Conservation (phyloP, 1,140 invertebrate species). For the Cydia splendana region DNA sequence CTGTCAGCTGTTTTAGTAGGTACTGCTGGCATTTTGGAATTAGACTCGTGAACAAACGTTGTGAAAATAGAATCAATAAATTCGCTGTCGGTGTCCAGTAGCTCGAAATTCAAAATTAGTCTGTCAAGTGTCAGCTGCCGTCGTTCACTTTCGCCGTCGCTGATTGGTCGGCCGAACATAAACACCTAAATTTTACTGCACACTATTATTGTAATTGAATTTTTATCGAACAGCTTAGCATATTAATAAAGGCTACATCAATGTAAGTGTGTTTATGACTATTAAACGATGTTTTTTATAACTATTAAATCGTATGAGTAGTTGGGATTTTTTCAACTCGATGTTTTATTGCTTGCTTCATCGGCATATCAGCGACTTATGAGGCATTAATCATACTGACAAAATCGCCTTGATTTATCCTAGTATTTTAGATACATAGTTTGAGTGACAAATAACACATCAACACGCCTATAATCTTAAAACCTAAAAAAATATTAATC, state of each 20-base stretch:
- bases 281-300: conserved; percentile 36
- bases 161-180: conserved; percentile 46
- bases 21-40: neutral
- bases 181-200: conserved; percentile 48
- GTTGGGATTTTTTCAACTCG: neutral
- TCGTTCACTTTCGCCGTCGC: conserved; percentile 12
- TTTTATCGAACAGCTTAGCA: conserved; percentile 38
- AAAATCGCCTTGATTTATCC: neutral
- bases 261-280: conserved; percentile 30
- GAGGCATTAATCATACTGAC: neutral
- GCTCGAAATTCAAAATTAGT: neutral
- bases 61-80: conserved; percentile 4
- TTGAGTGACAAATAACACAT: neutral
- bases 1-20: neutral
- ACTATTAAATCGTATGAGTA: neutral
- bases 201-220: conserved; percentile 36
- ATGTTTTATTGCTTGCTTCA: neutral
- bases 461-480: too few relatives aligned
- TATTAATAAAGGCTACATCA: conserved; percentile 35
- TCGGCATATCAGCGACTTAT: too few relatives aligned
- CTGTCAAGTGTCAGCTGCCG: neutral
- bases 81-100: conserved; percentile 11
- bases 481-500: too few relatives aligned
- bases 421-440: neutral
- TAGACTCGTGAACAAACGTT: neutral